These are phyloP conservation scores for Gonioctena quinquepunctata DNA, from an alignment of 1,140 invertebrate genomes.

Conservation along the genomic window DNA sequence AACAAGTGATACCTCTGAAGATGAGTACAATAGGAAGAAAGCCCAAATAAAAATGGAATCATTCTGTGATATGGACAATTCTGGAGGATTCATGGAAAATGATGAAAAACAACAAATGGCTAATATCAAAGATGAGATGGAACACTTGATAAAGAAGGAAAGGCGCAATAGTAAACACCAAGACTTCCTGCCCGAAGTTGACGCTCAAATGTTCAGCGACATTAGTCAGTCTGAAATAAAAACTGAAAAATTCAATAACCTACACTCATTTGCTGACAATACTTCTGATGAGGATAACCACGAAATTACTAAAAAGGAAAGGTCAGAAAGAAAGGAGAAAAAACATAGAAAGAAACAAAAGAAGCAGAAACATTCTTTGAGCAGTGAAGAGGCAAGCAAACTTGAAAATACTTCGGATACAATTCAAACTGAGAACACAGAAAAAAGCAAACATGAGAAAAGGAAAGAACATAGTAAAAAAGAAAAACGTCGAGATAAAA, in stretches of 20 bases:
- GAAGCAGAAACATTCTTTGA: conserved; percentile 69
- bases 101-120: conserved; percentile 44
- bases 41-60: not conserved
- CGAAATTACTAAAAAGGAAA: conserved; percentile 42
- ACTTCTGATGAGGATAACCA: conserved; percentile 62
- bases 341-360: conserved; percentile 86
- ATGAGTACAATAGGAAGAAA: conserved; percentile 55
- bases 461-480: conserved; percentile 70
- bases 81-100: conserved; percentile 28
- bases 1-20: conserved; percentile 66
- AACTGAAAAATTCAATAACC: conserved; percentile 43
- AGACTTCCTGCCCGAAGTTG: conserved; percentile 33
- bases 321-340: conserved; percentile 63
- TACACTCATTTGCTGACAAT: conserved; percentile 53
- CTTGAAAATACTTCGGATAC: conserved; percentile 53
- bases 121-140: conserved; percentile 44
- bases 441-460: conserved; percentile 61
- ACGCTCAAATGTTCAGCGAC: conserved; percentile 35
- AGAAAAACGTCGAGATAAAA: conserved; percentile 72
- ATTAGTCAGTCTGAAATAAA: conserved; percentile 38
- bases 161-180: conserved; percentile 44
- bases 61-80: not conserved
- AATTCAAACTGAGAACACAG: conserved; percentile 40
- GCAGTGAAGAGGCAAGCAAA: conserved; percentile 61
- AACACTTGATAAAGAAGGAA: conserved; percentile 47